Evolutionary conservation across 1,140 invertebrate genomes (phyloP), one percentile per base, ranked within the genome.

Genomic region (Cotesia vestalis): DNA sequence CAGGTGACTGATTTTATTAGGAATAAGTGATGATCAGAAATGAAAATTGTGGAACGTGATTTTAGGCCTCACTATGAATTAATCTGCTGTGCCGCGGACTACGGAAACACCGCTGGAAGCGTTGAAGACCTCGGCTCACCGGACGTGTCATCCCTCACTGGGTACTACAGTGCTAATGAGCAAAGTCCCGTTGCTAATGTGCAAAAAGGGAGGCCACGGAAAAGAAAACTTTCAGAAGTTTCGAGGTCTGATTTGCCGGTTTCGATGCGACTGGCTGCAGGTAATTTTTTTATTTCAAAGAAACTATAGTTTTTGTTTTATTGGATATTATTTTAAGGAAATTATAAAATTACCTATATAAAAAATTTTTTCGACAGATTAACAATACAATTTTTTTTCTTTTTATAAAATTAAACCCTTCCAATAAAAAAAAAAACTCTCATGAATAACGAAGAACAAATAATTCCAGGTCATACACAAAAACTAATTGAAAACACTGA

Each of bases 181-280:
- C 84, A 87, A 78, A 87, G 79, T 76, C 84, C 82, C 36, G 83
- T 82, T 38, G 75, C 82, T 59, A 83, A 87, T 1, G 89, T 88
- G 17, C 92, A 93, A 73, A 96, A 96, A 84, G 95, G 95, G 3
- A 85, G 95, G 46, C 94, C 95, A 0, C 88, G 94, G 76, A 97
- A 96, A 83, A 88, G 94, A 81, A 95, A 94, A 84, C 80, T 90
- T 8, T 78, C 89, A 79, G 81, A 88, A 82, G 68, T 89, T 84
- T 75, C 86, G 73, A 75, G 81, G 82, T 89, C 91, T 46, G 91
- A 91, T 52, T 85, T 92, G 71, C 90, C 90, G 57, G 89, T 91
- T 35, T 89, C 89, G 0, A 92, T 94, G 90, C 88, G 92, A 78
- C 90, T 93, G 81, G 89, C 91, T n/a, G 89, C 90, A 76, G 74